Base-by-base conservation (phyloP, 2,113 vertebrate genomes). In the Daboia siamensis region DNA sequence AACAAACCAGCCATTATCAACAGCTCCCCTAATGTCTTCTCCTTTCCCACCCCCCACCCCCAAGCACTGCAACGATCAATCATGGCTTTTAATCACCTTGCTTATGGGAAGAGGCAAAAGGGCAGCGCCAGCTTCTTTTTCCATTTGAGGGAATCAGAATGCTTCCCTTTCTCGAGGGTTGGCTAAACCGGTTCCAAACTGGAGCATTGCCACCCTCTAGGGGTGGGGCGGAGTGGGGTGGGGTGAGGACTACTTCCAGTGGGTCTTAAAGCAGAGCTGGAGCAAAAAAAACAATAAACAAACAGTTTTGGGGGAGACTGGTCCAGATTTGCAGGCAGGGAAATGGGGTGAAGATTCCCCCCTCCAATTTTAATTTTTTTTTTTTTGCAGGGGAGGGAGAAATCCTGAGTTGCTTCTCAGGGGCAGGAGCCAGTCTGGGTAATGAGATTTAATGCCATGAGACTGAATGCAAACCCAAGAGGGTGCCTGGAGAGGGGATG, bases 191-290 rank as follows among this genome's bases (percentile, higher is more conserved):
- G 51, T 59, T 87, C 0, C 15, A 17, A 93, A 90, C 52, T 89
- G 0, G 64, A 94, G 94, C 90, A 94, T 59, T 95, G 96, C 96
- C 95, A 95, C 94, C 95, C 29, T 88, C 94, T 95, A 95, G 96
- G 90, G 8, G 88, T 74, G 74, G 96, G 95, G 90, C 5, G 96
- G 90, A 6, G 88, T 61, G 74, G 96, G 95, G 89, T 5, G 86
- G 64, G 59, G 51, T 80, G 57, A 4, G 59, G 94, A 95, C 95
- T 0, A 2, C n/a, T 33, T n/a, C 64, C 24, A 26, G 59, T 5
- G 64, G 13, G 64, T n/a, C 56, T 57, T 21, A 6, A 69, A 69
- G 61, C 61, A 13, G 61, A 69, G 61, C 29, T 13, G 61, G 61
- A 13, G 26, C 61, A 13, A 69, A 15, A 51, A 69, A 39, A 39